Evolutionary conservation across 1,140 invertebrate genomes (phyloP).

Genomic region (Rhopalosiphum padi): DNA sequence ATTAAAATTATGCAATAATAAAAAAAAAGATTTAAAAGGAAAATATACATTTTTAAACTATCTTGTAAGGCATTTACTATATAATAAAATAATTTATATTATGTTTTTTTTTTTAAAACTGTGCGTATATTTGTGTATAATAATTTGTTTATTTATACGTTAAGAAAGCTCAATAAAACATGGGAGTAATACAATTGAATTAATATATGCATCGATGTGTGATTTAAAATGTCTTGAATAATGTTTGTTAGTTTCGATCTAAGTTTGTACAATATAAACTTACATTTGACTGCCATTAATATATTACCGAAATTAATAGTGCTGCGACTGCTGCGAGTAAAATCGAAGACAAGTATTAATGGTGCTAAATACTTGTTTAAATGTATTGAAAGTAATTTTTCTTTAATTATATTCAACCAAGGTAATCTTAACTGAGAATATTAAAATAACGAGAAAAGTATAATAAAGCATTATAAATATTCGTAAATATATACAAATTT

Average conservation of each 20-base stretch:
- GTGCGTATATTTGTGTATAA: too few species aligned
- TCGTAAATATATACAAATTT: too few species aligned
- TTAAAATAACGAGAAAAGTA: background rate
- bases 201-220: background rate
- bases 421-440: background rate
- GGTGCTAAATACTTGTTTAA: background rate
- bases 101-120: too few species aligned
- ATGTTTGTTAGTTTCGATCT: background rate
- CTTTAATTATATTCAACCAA: background rate
- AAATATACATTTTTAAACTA: too few species aligned
- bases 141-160: too few species aligned
- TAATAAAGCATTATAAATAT: too few species aligned
- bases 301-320: background rate
- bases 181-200: background rate
- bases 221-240: background rate
- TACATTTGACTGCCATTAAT: background rate
- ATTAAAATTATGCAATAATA: background rate
- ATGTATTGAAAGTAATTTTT: background rate
- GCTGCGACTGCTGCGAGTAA: background rate
- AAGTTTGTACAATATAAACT: background rate
- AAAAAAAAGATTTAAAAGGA: too few species aligned
- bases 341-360: conserved; percentile 14
- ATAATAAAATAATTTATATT: background rate
- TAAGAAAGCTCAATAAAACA: background rate
- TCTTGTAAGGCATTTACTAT: background rate